Evolutionary conservation across 1,140 invertebrate species (phyloP), one percentile per base, ranked within the genome.

Genomic region (Eueides isabella): DNA sequence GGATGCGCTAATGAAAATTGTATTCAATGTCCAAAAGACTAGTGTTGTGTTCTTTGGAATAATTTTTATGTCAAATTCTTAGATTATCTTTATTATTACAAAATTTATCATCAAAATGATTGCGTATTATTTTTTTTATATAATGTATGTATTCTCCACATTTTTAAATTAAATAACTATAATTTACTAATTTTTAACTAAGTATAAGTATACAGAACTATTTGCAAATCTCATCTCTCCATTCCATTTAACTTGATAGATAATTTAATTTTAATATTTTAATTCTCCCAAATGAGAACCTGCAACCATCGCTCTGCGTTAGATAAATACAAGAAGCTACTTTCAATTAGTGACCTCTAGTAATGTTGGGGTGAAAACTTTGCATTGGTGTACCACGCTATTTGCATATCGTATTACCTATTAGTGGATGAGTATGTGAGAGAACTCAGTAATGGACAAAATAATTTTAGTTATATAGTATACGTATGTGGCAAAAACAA

Each of bases 321-420:
- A 55, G 23, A 55, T 26, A 55, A 31, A 63, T 31, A 63, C 29
- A 16, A 19, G 28, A 29, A 16, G 14, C 28, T 63, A 63, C 26
- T 31, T 86, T 86, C 74, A 86, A 86, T 86, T 84, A 87, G 77
- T 76, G 67, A 71, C 72, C 76, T 63, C 71, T 64, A 64, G 65
- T 41, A 38, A 70, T 74, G 66, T 73, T 76, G 81, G 81, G 80
- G 82, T 80, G 79, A 85, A 85, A 81, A 75, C 81, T 84, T 77
- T 75, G 76, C 70, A 16, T 2, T 74, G 77, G 77, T 83, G 70
- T 66, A 67, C 72, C n/a, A 48, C 67, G 62, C 26, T 84, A 87
- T 87, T 85, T 87, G 79, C 82, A 82, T 85, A 80, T 73, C 75
- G 71, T 61, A 80, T 72, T 75, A 69, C 61, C 61, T 63, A 70